phyloP scores from a whole-genome alignment of 2,113 vertebrate genomes.

The Aythya baeri region DNA sequence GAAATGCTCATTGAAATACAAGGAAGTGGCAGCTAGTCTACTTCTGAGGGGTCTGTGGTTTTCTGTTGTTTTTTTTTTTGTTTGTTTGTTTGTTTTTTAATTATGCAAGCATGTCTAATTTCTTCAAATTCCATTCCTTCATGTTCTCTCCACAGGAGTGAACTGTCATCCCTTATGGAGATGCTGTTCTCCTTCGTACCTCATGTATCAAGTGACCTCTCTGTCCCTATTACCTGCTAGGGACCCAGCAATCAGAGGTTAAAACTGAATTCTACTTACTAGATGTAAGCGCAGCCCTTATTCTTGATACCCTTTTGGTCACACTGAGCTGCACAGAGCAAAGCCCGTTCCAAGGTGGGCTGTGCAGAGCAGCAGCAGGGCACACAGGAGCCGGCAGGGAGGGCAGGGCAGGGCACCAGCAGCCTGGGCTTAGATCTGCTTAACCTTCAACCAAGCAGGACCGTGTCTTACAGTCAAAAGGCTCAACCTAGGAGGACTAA shows the following conservation, averaged over 20 bases:
- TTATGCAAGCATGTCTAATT: not conserved
- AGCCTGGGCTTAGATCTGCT: not conserved
- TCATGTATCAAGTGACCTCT: not conserved
- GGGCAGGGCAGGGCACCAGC: not conserved
- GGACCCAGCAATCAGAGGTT: not conserved
- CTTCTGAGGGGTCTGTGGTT: not conserved
- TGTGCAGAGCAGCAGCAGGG: not conserved
- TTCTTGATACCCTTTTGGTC: not conserved
- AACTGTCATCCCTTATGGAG: fast-evolving
- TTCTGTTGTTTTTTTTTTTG: not conserved
- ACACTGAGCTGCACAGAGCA: not conserved
- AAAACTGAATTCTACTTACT: not conserved
- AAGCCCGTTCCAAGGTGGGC: not conserved
- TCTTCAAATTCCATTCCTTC: not conserved
- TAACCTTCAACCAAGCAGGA: not conserved
- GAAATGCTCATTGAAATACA: not conserved
- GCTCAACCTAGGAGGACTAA: not conserved
- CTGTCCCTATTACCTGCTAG: not conserved
- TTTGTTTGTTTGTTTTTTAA: not conserved
- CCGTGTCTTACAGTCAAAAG: not conserved
- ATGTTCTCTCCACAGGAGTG: not conserved
- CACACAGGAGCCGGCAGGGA: not conserved
- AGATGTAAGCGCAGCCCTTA: not conserved
- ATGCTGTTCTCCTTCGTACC: not conserved
- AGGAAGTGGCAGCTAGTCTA: not conserved